Evolutionary conservation across 2,797 vertebrate genomes (phyloP), one percentile per base, ranked within the genome.

Genomic region (Spea hammondii): DNA sequence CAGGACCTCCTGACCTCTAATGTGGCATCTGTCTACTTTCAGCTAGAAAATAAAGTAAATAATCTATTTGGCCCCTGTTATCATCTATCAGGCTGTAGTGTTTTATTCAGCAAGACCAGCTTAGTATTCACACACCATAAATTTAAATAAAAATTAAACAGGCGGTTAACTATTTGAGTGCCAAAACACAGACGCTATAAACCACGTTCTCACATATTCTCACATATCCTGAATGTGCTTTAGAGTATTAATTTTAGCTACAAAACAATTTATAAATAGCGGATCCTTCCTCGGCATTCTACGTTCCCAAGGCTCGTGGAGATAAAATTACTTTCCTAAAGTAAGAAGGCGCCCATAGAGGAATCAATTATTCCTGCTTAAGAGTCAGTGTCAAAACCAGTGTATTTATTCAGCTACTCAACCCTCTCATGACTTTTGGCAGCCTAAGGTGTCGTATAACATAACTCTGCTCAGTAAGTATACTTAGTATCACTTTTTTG

Each of bases 391-490:
- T 6, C n/a, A 62, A 62, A 62, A 32, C 9, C n/a, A 32, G 32
- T 32, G 32, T 62, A 9, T 62, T 62, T 62, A 14, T 62, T 62
- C 14, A 62, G 12, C 59, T 62, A 62, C 59, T 17, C 5, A 32
- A 62, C 59, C 14, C 59, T 17, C 59, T 62, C 12, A 62, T 62
- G 59, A 62, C 9, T 62, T 62, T 62, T 62, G 59, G 59, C 59
- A 62, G n/a, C 59, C n/a, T n/a, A 62, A 62, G 59, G 59, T 62
- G 59, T 62, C 59, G 3, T 62, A 62, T 32, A 62, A 32, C 10
- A 62, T 62, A 62, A 32, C 59, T 62, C n/a, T 62, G 59, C 32
- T 62, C 14, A 9, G 59, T 62, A 62, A 62, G 32, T 62, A 62
- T 32, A 17, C 59, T 32, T 62, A 62, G 59, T 62, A 62, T 62